phyloP scores from a whole-genome alignment of 2,797 vertebrate species.

The Cyclura pinguis region DNA sequence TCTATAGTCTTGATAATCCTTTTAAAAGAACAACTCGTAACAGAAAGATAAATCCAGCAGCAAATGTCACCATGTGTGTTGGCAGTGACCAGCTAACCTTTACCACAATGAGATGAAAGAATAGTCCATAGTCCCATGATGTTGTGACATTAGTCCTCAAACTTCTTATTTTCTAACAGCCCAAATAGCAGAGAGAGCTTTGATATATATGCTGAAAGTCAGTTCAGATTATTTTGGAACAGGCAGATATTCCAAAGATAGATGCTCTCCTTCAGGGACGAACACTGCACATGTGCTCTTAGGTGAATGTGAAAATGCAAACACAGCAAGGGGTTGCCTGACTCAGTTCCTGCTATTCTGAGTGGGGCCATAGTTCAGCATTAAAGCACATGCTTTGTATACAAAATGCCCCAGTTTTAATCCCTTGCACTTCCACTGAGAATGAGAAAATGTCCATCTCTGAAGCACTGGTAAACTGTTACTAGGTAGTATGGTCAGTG shows the following conservation, averaged over 20 bases:
- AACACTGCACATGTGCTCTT: background rate
- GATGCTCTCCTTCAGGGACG: background rate
- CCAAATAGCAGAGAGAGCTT: constrained; percentile 35
- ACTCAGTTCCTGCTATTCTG: background rate
- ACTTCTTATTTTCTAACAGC: constrained; percentile 36
- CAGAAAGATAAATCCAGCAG: constrained; percentile 33
- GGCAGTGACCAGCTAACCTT: constrained; percentile 38
- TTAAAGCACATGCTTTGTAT: background rate
- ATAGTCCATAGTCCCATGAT: constrained; percentile 11
- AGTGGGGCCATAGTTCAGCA: background rate
- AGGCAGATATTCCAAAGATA: constrained; percentile 34
- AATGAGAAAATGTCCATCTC: background rate
- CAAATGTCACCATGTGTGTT: constrained; percentile 34
- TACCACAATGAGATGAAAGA: constrained; percentile 40
- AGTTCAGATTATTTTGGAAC: constrained; percentile 24
- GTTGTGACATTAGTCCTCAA: constrained; percentile 27
- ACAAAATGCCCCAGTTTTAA: background rate
- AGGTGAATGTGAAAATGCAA: background rate
- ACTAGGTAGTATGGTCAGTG: background rate
- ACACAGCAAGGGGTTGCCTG: background rate
- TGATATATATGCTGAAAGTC: background rate
- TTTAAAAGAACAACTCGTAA: background rate
- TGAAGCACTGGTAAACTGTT: background rate
- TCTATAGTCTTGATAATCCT: constrained; percentile 13
- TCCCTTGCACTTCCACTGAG: background rate